A percentile compares a stretch with the other conserved stretches of the same genome.
phyloP scores from a whole-genome alignment of 2,113 vertebrate species.

The Malurus alboscapulatus region DNA sequence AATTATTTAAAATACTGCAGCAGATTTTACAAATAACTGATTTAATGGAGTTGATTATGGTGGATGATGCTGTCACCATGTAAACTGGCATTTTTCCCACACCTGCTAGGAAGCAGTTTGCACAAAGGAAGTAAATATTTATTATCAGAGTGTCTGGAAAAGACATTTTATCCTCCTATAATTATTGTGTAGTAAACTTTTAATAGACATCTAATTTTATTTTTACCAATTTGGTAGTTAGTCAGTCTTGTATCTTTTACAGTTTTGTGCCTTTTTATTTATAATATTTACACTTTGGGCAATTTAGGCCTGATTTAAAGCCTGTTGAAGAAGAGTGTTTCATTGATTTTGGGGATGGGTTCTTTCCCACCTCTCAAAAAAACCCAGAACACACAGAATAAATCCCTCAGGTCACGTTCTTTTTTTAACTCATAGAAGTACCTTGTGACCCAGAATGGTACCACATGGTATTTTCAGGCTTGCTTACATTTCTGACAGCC shows the following conservation, averaged over 20 bases:
- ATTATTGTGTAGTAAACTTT: not conserved
- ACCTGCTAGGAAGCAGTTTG: conserved; percentile 27
- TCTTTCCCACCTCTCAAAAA: not conserved
- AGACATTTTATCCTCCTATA: not conserved
- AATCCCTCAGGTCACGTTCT: not conserved
- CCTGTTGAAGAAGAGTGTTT: not conserved
- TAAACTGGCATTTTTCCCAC: conserved; percentile 1
- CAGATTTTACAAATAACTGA: conserved; percentile 22
- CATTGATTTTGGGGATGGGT: not conserved
- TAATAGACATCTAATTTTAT: not conserved
- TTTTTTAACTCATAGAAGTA: not conserved
- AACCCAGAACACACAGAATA: not conserved
- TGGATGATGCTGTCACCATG: not conserved
- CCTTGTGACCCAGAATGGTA: not conserved
- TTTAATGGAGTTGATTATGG: not conserved
- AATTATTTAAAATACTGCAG: conserved; percentile 16
- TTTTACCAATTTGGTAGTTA: not conserved
- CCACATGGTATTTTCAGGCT: not conserved
- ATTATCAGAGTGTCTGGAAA: conserved; percentile 25
- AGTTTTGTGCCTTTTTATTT: not conserved
- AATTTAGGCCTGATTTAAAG: not conserved
- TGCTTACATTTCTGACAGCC: not conserved
- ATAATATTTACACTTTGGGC: not conserved
- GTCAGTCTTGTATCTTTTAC: not conserved
- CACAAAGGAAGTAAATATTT: not conserved